Base-by-base conservation (phyloP, 2,888 invertebrate genomes). In the Cistogaster globosa region DNA sequence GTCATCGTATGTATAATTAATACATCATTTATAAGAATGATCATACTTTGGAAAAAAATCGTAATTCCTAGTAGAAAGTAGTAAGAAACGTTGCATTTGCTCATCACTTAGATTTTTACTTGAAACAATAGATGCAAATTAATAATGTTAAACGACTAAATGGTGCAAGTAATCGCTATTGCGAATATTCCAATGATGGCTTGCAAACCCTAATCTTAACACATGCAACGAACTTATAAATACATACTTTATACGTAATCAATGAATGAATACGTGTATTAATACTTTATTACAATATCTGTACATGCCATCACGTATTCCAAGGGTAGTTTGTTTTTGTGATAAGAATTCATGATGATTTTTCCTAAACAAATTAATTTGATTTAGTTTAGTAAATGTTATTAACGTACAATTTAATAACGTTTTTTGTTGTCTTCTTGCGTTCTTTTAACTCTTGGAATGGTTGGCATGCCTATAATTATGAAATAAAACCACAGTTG, bases 281-380 rank as follows among this genome's bases (percentile, higher is more conserved):
- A 67, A 76, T 65, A 65, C 45, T 76, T 65, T 20, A 36, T 58
- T 45, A 57, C 26, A 62, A 38, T 42, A 42, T 57, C 9, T 22
- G 48, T 53, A 67, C 72, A 79, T 71, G 79, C 57, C 63, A 76
- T 69, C 75, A 82, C 69, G 75, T 76, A 58, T 57, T 57, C 42
- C 26, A 62, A 63, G 75, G 69, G 69, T 38, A 57, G 62, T 75
- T 76, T 76, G 69, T 20, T 81, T n/a, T 75, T 53, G 48, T 63
- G 55, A 76, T 76, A 76, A 71, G 75, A 82, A 69, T 82, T 82
- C 68, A 69, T 69, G 62, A 76, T 76, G 75, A 63, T 82, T 75
- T 82, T 63, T 69, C 75, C 81, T 76, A 42, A 82, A 82, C 75
- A 75, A 82, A 82, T 82, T 82, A 82, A 76, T 82, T 82, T 82